A percentile compares a stretch with the other conserved stretches of the same genome.
Conservation (phyloP, 1,140 invertebrate species). For the Pteromalus puparum region DNA sequence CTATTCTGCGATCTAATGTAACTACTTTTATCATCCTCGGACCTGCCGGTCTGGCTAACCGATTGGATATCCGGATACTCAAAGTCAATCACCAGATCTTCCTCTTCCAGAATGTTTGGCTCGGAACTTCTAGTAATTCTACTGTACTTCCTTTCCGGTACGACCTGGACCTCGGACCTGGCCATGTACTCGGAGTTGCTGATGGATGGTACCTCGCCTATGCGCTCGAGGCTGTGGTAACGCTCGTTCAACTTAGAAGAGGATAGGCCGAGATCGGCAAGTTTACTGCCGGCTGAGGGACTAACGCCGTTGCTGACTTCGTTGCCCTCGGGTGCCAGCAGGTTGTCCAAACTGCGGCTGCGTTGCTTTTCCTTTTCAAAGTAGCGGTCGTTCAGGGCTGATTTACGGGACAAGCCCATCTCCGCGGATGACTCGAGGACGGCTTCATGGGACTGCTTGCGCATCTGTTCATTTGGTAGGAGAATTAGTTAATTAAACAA, state of each 20-base stretch:
- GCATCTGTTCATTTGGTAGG: conserved; percentile 60
- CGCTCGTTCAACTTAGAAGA: conserved; percentile 89
- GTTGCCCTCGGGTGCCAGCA: conserved; percentile 77
- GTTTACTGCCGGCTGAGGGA: conserved; percentile 70
- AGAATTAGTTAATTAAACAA: background rate
- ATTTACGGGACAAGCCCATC: conserved; percentile 85
- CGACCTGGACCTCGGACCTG: conserved; percentile 75
- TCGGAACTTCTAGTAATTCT: conserved; percentile 71
- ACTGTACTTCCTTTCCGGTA: conserved; percentile 73
- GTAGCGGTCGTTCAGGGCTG: conserved; percentile 91
- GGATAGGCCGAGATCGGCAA: conserved; percentile 85
- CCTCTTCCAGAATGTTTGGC: conserved; percentile 75
- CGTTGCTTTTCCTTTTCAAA: conserved; percentile 89
- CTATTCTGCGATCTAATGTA: conserved; percentile 79
- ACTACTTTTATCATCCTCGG: conserved; percentile 80
- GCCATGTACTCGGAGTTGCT: conserved; percentile 77
- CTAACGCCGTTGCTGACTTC: conserved; percentile 56
- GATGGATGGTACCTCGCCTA: conserved; percentile 75
- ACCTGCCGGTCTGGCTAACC: conserved; percentile 79
- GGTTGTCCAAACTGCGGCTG: conserved; percentile 88
- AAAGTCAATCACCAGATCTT: conserved; percentile 79
- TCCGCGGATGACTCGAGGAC: conserved; percentile 72
- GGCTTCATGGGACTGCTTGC: conserved; percentile 85
- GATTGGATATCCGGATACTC: conserved; percentile 81
- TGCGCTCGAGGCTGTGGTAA: conserved; percentile 88